Evolutionary conservation across 2,113 vertebrate genomes (phyloP).

Genomic region (Etia nguti): DNA sequence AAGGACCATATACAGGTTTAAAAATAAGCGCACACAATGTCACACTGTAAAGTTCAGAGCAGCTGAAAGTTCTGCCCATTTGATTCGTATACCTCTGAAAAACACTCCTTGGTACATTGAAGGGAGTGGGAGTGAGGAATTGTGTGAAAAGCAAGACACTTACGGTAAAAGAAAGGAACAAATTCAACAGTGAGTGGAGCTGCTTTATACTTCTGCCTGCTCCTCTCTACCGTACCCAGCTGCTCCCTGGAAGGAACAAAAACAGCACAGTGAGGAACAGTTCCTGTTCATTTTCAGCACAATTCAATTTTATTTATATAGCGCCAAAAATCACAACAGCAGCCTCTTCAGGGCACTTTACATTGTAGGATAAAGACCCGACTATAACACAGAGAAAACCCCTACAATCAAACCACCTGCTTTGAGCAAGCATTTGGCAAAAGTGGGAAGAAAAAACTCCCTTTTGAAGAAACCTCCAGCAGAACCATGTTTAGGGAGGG

Average conservation of each 20-base stretch:
- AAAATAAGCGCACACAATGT: not conserved
- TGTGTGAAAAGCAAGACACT: constrained; percentile 58
- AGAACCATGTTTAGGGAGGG: not conserved
- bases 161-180: constrained; percentile 98
- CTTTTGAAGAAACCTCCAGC: not conserved
- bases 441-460: not conserved
- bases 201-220: constrained; percentile 95
- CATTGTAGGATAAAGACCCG: not conserved
- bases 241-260: constrained; percentile 70
- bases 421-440: not conserved
- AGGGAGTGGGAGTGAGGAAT: not conserved
- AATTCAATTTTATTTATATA: not conserved
- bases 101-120: not conserved
- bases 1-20: not conserved
- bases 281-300: not conserved
- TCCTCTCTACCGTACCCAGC: constrained; percentile 85
- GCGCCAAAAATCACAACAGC: not conserved
- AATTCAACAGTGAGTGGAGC: constrained; percentile 96
- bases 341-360: not conserved
- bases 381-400: not conserved
- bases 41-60: not conserved
- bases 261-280: not conserved
- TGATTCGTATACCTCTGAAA: not conserved
- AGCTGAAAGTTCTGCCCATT: not conserved
- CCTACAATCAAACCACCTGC: not conserved